phyloP scores from a whole-genome alignment of 1,140 invertebrate genomes.

The Heliconius congener region DNA sequence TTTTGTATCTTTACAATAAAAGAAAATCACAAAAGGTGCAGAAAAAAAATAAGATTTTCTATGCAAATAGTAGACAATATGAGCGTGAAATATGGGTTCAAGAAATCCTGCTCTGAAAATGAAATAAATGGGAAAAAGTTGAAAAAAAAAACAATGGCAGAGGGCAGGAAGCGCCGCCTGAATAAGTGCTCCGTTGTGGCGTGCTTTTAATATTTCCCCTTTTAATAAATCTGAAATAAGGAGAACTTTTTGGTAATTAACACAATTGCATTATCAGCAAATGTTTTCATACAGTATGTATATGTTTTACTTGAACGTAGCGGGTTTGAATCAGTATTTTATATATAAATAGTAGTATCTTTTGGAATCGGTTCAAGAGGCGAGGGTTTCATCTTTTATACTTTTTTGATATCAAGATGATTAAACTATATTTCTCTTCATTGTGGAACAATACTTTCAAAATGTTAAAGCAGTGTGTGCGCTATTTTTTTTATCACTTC shows the following conservation, averaged over 20 bases:
- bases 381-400: no score
- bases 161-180: constrained; percentile 69
- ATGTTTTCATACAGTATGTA: background rate
- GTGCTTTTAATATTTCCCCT: constrained; percentile 48
- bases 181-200: constrained; percentile 66
- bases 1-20: background rate
- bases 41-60: constrained; percentile 39
- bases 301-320: background rate
- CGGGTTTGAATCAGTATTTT: no score
- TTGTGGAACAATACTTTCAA: no score
- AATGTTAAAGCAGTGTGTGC: no score
- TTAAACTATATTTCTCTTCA: no score
- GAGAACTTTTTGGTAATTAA: constrained; percentile 31
- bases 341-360: no score
- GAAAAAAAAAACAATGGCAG: constrained; percentile 55
- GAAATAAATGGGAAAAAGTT: constrained; percentile 75
- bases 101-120: constrained; percentile 71
- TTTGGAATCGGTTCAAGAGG: no score
- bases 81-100: constrained; percentile 77
- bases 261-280: constrained; percentile 8
- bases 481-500: no score
- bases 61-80: constrained; percentile 70
- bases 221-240: constrained; percentile 46
- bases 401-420: no score
- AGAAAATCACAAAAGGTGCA: constrained; percentile 24